Evolutionary conservation across 2,797 vertebrate species (phyloP).

Genomic region (Pseudochaenichthys georgianus): DNA sequence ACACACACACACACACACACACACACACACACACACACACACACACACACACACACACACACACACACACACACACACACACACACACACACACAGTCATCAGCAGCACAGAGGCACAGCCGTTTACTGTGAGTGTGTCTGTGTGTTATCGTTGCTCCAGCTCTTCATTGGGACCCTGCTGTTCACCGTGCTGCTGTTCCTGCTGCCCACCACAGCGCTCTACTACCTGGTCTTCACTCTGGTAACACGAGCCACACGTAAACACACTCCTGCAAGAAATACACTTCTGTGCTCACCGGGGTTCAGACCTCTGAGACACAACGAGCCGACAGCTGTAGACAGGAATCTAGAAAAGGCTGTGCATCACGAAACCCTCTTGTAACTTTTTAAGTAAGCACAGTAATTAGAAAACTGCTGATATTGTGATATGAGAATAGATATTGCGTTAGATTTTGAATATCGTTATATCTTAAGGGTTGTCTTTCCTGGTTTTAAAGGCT

Average conservation of each 20-base stretch:
- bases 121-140: neutral
- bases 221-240: constrained; percentile 98
- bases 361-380: neutral
- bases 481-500: no score
- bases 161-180: constrained; percentile 96
- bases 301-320: no score
- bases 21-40: neutral
- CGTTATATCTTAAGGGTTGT: no score
- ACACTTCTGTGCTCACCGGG: no score
- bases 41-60: neutral
- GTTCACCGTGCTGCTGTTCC: constrained; percentile 95
- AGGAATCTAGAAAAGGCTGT: no score
- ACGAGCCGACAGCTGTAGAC: neutral
- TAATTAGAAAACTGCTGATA: no score
- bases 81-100: neutral
- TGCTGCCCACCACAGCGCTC: constrained; percentile 95
- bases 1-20: no score
- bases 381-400: no score
- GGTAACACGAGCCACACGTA: constrained; percentile 81
- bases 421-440: no score
- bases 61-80: neutral
- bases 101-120: neutral
- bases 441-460: no score
- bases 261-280: neutral
- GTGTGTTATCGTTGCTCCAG: constrained; percentile 71